Conservation (phyloP, 2,888 invertebrate genomes). For the Junonia oenone region DNA sequence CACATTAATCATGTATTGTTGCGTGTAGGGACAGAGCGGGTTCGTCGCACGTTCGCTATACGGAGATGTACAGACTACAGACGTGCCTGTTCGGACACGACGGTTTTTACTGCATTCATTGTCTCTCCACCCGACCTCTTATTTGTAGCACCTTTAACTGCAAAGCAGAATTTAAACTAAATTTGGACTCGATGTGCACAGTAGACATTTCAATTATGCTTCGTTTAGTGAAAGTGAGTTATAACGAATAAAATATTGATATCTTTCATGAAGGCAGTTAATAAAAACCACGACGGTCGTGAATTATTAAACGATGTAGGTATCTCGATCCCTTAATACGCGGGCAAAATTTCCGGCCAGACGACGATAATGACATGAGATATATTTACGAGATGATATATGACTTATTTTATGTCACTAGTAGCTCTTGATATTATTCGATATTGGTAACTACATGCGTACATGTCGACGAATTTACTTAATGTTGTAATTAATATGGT, state of each 20-base stretch:
- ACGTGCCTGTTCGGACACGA: slow-evolving; percentile 37
- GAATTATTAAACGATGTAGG: neutral
- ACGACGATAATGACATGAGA: neutral
- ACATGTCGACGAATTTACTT: neutral
- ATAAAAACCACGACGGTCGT: neutral
- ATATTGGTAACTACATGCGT: neutral
- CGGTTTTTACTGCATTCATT: slow-evolving; percentile 46
- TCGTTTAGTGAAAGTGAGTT: slow-evolving; percentile 21
- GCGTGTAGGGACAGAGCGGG: slow-evolving; percentile 26
- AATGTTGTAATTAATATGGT: neutral
- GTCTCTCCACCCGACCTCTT: slow-evolving; percentile 41
- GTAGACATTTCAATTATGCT: slow-evolving; percentile 32
- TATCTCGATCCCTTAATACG: neutral
- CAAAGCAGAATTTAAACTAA: slow-evolving; percentile 46
- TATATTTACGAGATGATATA: neutral
- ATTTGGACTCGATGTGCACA: slow-evolving; percentile 33
- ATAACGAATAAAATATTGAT: slow-evolving; percentile 6
- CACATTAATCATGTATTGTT: slow-evolving; percentile 63
- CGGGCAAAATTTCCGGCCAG: neutral
- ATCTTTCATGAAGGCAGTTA: neutral
- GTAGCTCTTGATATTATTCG: neutral
- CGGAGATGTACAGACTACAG: slow-evolving; percentile 35
- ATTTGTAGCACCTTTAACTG: slow-evolving; percentile 39
- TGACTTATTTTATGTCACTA: neutral
- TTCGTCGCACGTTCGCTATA: slow-evolving; percentile 16